Base-by-base conservation (phyloP, 1,140 invertebrate genomes). In the Anastatus disparis region DNA sequence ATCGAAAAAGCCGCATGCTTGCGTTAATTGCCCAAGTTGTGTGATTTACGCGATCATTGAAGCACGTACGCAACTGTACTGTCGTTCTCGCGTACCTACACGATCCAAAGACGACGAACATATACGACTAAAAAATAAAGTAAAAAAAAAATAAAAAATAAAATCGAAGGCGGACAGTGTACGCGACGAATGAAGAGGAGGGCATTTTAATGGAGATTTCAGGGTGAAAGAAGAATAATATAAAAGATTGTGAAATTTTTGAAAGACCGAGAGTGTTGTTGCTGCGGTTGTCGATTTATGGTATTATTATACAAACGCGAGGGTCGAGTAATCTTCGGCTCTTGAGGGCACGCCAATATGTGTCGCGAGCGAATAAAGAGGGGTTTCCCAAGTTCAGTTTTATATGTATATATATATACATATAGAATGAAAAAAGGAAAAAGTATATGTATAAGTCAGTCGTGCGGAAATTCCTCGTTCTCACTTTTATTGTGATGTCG, bases 121-220 rank as follows among this genome's bases (percentile, higher is more conserved):
- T n/a, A n/a, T n/a, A n/a, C n/a, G n/a, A n/a, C n/a, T n/a, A n/a
- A n/a, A n/a, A n/a, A n/a, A n/a, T n/a, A n/a, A n/a, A n/a, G n/a
- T n/a, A n/a, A n/a, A n/a, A n/a, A 31, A 24, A 31, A 17, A 55
- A 29, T 15, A 29, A 31, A 55, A 50, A 55, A 55, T 27, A 55
- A 58, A 35, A 4, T 40, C 27, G 8, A 12, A 29, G 17, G 27
- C n/a, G n/a, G n/a, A n/a, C n/a, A n/a, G n/a, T n/a, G n/a, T n/a
- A n/a, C n/a, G n/a, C n/a, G n/a, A n/a, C n/a, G n/a, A n/a, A n/a
- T n/a, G n/a, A n/a, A n/a, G n/a, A n/a, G 13, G 17, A 20, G 38
- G 64, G 7, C 26, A 29, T 31, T 58, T 67, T 67, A 67, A 67
- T 67, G 55, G 65, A 67, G 40, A 58, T 38, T 53, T 67, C 55